phyloP scores from a whole-genome alignment of 2,888 invertebrate species.

The Drepana falcataria region DNA sequence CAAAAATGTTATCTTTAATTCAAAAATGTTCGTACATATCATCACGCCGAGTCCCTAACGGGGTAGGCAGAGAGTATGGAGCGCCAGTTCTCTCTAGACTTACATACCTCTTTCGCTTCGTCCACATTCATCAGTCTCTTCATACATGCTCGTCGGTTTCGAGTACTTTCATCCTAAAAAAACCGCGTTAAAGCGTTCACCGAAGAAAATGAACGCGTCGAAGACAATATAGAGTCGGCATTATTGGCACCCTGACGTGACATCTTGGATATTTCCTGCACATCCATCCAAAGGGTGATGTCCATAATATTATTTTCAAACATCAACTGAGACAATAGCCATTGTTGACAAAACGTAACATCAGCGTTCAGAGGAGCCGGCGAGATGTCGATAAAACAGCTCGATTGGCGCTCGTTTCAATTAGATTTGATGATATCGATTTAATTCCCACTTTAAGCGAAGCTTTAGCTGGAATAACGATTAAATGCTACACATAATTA shows the following conservation, averaged over 20 bases:
- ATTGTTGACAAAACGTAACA: conserved; percentile 58
- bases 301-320: conserved; percentile 57
- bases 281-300: conserved; percentile 43
- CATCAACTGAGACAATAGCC: conserved; percentile 55
- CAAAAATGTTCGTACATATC: too few relatives aligned
- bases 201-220: not conserved
- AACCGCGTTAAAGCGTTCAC: not conserved
- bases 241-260: conserved; percentile 18
- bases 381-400: conserved; percentile 42
- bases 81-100: too few relatives aligned
- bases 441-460: not conserved
- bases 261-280: conserved; percentile 31
- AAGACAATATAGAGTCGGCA: conserved; percentile 7
- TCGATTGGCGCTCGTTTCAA: conserved; percentile 38
- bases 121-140: too few relatives aligned
- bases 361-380: conserved; percentile 45
- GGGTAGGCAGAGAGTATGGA: too few relatives aligned
- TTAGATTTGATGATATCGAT: conserved; percentile 10
- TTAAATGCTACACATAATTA: conserved; percentile 16
- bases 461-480: conserved; percentile 20
- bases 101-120: too few relatives aligned
- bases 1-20: too few relatives aligned
- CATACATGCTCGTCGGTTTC: too few relatives aligned
- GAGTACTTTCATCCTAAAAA: too few relatives aligned
- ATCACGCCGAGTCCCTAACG: too few relatives aligned